Evolutionary conservation across 1,140 invertebrate genomes (phyloP), one percentile per base, ranked within the genome.

Genomic region (Trachymyrmex septentrionalis): DNA sequence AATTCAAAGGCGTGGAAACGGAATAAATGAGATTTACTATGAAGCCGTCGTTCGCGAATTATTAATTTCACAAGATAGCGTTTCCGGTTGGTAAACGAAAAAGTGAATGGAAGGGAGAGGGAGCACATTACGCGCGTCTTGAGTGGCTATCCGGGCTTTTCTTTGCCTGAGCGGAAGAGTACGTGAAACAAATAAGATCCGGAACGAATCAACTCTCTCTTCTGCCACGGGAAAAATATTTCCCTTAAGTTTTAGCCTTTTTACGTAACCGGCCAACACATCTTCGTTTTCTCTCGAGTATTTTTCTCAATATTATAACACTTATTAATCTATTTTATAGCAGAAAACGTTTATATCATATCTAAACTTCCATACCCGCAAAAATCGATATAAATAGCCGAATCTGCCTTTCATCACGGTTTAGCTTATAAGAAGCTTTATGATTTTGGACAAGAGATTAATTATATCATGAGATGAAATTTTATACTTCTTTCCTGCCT

Each of bases 21-120:
- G 53, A 73, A 59, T 59, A 73, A 82, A 82, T 82, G 80, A 82
- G 71, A 82, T 82, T 82, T 27, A 16, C 55, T 61, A n/a, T 72
- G 7, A 82, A 73, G n/a, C 64, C 44, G 30, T 48, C 80, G 80
- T 73, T 73, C 67, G 55, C 14, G 67, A 38, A 82, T 48, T 82
- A 82, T 82, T 82, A 82, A 82, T 82, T 73, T 82, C 80, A 73
- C 67, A 61, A 44, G 38, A 10, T 73, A 61, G 24, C 67, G 21
- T 82, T 82, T 73, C 55, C 67, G 67, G 55, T 73, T 38, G 80
- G 38, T 30, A 44, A 82, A 44, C 38, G 38, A 50, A 72, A 82
- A 59, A 30, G 53, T 59, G 19, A 72, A 21, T 34, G 34, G 19
- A 9, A n/a, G 19, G 14, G 48, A 9, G 14, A 16, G 14, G 48